Percentiles rank a stretch among this genome's conserved stretches.
phyloP scores from a whole-genome alignment of 2,113 vertebrate species.

The Pangasianodon gigas region DNA sequence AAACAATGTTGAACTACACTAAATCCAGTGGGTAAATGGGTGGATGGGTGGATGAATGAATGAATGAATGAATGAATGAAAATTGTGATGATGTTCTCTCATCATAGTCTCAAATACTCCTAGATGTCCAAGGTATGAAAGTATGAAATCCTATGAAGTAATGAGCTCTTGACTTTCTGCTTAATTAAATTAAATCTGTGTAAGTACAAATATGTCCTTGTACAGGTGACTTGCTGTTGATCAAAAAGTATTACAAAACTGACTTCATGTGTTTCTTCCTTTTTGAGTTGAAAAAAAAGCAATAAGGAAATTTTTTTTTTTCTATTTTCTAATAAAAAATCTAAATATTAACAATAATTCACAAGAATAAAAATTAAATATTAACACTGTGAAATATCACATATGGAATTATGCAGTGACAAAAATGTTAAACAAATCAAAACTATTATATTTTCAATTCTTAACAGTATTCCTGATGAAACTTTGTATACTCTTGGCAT shows the following conservation, averaged over 20 bases:
- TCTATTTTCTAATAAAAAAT: neutral
- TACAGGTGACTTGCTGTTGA: neutral
- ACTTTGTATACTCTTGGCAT: neutral
- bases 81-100: neutral
- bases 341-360: neutral
- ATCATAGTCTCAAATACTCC: neutral
- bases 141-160: neutral
- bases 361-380: neutral
- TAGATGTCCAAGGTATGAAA: neutral
- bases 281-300: neutral
- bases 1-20: slow-evolving; percentile 1
- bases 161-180: neutral
- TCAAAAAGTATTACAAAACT: neutral
- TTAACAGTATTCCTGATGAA: neutral
- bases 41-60: neutral
- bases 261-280: neutral
- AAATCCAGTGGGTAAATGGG: neutral
- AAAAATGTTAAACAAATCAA: neutral
- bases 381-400: neutral
- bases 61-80: neutral
- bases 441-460: neutral
- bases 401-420: neutral
- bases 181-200: neutral
- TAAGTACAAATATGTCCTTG: neutral
- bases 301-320: neutral